These are phyloP conservation scores for Pollicipes pollicipes DNA, from an alignment of 1,140 invertebrate genomes.

Conservation along the genomic window DNA sequence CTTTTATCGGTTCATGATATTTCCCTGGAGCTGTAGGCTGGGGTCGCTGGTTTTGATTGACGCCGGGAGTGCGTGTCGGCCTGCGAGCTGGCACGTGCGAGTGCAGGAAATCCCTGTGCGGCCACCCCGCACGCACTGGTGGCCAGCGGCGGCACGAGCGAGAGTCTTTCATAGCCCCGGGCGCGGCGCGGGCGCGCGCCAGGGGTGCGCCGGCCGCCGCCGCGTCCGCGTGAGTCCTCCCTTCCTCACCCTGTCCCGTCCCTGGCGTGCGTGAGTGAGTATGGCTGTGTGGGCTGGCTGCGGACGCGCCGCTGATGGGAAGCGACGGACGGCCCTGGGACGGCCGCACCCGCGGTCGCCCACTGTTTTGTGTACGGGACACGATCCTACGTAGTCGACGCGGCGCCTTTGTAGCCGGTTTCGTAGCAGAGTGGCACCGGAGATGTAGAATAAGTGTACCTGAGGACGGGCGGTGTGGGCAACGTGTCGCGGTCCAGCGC, in stretches of 20 bases:
- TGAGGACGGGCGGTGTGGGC: not conserved
- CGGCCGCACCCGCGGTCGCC: no score
- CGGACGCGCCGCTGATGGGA: not conserved
- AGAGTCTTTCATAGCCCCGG: not conserved
- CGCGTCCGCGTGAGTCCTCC: no score
- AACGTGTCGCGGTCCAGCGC: no score
- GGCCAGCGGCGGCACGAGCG: no score
- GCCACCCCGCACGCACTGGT: no score
- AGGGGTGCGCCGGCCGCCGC: no score
- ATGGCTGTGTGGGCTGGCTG: not conserved
- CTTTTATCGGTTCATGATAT: not conserved
- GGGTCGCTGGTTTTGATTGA: not conserved
- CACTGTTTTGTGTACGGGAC: not conserved
- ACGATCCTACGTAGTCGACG: not conserved
- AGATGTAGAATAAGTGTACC: not conserved
- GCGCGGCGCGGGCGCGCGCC: no score
- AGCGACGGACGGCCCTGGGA: no score
- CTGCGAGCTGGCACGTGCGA: no score
- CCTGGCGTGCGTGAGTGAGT: not conserved
- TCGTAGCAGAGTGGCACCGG: not conserved
- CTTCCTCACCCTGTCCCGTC: not conserved
- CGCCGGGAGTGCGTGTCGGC: no score
- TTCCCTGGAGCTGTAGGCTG: not conserved
- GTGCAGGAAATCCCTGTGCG: no score
- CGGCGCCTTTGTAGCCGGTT: not conserved